A percentile compares a stretch with the other conserved stretches of the same genome.
These are phyloP conservation scores for Heliothis subflexa DNA, from an alignment of 1,140 invertebrate genomes.

Conservation along the genomic window DNA sequence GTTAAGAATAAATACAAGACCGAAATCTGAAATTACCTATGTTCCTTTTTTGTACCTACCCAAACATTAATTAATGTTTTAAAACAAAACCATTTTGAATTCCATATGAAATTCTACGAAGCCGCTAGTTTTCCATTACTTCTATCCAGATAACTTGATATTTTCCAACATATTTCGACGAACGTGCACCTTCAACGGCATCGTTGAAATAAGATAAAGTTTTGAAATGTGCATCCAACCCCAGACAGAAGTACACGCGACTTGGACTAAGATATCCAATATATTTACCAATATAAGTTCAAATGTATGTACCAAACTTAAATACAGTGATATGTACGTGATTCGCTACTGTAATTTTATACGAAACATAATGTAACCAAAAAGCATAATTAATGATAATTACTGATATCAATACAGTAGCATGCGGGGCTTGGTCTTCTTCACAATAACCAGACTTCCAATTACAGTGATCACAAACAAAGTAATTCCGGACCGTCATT, in stretches of 20 bases:
- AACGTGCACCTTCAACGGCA: conserved; percentile 11
- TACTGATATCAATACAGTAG: not conserved
- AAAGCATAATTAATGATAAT: not conserved
- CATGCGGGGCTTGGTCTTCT: no score
- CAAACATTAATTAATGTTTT: no score
- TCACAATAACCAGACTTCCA: not conserved
- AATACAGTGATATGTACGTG: no score
- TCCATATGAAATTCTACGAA: not conserved
- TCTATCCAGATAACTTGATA: not conserved
- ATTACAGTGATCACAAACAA: conserved; percentile 20
- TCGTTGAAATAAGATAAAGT: conserved; percentile 20
- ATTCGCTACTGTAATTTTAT: no score
- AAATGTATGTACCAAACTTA: not conserved
- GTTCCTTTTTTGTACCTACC: no score
- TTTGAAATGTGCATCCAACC: conserved; percentile 19
- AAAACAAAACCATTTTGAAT: no score
- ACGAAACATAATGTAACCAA: not conserved
- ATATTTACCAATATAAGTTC: not conserved
- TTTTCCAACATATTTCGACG: conserved; percentile 7
- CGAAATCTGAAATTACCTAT: no score
- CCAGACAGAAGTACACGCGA: conserved; percentile 8
- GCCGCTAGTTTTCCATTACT: not conserved
- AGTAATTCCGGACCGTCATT: conserved; percentile 5
- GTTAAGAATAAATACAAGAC: no score
- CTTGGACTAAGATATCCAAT: not conserved